Base-by-base conservation (phyloP, 2,113 vertebrate genomes). In the Campylomormyrus tamandua region DNA sequence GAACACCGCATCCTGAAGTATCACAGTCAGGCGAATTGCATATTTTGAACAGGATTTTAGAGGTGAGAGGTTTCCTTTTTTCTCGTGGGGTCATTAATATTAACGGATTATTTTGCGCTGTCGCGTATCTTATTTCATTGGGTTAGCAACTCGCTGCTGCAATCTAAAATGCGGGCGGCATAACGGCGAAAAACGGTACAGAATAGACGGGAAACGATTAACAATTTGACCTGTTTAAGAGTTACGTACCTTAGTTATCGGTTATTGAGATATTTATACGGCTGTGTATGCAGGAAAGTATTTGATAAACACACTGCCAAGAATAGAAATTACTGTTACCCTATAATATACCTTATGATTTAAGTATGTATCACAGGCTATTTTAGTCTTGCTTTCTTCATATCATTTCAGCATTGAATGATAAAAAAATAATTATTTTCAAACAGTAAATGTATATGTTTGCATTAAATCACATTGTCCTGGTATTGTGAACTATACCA, bases 61-160 rank as follows among this genome's bases (percentile, higher is more conserved):
- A 96, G 96, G 96, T 96, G 92, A 95, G 96, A 86, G 50, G 89
- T 93, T 93, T 91, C 48, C 89, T 91, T 93, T 92, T 91, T 88
- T 91, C 90, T 92, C 94, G 93, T 94, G 92, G 91, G 91, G 90
- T 93, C 91, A 89, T 91, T 90, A 92, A 92, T 92, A 92, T 89
- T 21, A 90, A 80, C 89, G 90, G 91, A 87, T 94, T 94, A 93
- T 93, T 87, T 93, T 91, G 89, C 92, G 91, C 89, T 62, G 90
- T 88, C 88, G 70, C 92, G 93, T 92, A 89, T 96, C 94, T 90
- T 92, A 93, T 95, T 95, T 94, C 92, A 92, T 91, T 62, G 91
- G 90, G 92, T 92, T 92, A 92, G 94, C 95, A 46, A 93, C 92
- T 91, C 90, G 91, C 88, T 91, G 88, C 93, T 91, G 92, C 91